Conservation (phyloP, 64 coral and sea anemone species). For the Pachyseris speciosa region DNA sequence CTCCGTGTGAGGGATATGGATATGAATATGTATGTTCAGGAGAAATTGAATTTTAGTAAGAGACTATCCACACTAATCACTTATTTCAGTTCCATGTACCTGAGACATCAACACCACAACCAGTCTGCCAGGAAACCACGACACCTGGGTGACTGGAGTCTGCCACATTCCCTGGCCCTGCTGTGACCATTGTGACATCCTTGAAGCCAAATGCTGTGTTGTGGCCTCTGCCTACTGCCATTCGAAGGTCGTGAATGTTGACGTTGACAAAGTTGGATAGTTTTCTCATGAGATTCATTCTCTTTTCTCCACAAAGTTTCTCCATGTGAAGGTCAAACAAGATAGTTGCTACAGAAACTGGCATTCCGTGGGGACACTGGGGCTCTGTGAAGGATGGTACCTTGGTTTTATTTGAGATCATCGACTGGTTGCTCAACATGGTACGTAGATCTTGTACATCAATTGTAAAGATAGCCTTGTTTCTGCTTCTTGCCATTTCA, state of each 20-base stretch:
- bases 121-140: constrained; percentile 82
- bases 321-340: constrained; percentile 79
- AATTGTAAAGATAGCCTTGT: constrained; percentile 57
- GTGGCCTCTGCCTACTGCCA: constrained; percentile 76
- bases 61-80: too few relatives aligned
- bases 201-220: constrained; percentile 72
- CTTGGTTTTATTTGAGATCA: constrained; percentile 76
- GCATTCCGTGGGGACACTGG: constrained; percentile 56
- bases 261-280: constrained; percentile 70
- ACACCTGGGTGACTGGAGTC: constrained; percentile 79
- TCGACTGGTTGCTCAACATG: constrained; percentile 24
- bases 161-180: constrained; percentile 82
- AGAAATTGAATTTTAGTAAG: too few relatives aligned
- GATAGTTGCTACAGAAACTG: constrained; percentile 81
- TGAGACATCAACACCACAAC: constrained; percentile 76
- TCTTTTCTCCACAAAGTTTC: constrained; percentile 61
- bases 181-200: constrained; percentile 75
- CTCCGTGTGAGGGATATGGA: too few relatives aligned
- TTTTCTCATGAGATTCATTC: constrained; percentile 57
- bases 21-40: too few relatives aligned
- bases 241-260: constrained; percentile 30
- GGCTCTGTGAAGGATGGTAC: constrained; percentile 46
- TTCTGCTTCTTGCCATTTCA: neutral
- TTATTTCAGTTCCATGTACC: constrained; percentile 34
- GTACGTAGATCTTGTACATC: constrained; percentile 74